These are phyloP conservation scores for Piaya cayana DNA, from an alignment of 2,113 vertebrate genomes.

Conservation along the genomic window DNA sequence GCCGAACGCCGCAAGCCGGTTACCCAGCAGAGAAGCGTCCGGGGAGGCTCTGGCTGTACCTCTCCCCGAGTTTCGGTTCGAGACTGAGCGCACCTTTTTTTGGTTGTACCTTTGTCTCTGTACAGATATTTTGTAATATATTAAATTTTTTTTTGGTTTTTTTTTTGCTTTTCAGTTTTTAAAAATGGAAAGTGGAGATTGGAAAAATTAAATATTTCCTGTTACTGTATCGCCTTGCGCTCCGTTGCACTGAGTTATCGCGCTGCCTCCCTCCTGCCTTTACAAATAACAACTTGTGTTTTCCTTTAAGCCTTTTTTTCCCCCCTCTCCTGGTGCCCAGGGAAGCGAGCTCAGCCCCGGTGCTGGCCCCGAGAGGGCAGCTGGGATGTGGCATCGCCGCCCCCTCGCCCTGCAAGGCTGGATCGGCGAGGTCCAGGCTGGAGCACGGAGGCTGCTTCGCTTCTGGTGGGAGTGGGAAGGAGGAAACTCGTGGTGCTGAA, in stretches of 20 bases:
- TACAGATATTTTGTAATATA: constrained; percentile 95
- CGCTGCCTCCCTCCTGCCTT: not conserved
- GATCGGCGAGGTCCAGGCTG: not conserved
- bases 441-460: rapidly evolving
- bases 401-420: not conserved
- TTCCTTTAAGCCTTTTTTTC: not conserved
- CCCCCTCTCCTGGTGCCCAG: not conserved
- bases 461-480: rapidly evolving
- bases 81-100: constrained; percentile 75
- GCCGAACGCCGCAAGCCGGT: not conserved
- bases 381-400: not conserved
- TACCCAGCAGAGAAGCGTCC: constrained; percentile 66
- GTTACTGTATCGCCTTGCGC: constrained; percentile 71
- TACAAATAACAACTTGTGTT: not conserved
- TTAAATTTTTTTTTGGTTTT: constrained; percentile 82
- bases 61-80: constrained; percentile 71
- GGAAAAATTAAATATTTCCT: constrained; percentile 82
- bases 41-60: constrained; percentile 33
- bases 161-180: constrained; percentile 86
- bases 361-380: not conserved
- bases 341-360: not conserved
- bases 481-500: not conserved
- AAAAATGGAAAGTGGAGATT: constrained; percentile 88
- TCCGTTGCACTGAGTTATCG: constrained; percentile 50
- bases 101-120: constrained; percentile 83